Conservation (phyloP, 2,113 vertebrate genomes). For the Platichthys stellatus region DNA sequence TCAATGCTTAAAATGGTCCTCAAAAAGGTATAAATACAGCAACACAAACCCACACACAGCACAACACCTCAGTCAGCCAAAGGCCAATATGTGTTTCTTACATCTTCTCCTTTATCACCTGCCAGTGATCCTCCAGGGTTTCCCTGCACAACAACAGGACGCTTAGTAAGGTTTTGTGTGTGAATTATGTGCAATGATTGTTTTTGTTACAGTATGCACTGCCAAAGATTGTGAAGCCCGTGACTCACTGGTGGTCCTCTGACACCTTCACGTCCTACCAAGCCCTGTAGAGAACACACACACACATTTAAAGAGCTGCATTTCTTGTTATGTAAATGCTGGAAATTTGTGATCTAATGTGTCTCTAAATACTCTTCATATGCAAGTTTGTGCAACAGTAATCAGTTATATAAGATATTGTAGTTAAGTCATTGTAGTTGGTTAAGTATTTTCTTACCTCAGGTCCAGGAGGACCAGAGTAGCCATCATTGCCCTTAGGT, state of each 20-base stretch:
- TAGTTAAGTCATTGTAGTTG: not conserved
- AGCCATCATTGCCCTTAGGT: conserved; percentile 35
- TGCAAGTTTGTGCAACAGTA: no score
- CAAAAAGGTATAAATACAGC: no score
- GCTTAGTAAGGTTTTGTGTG: not conserved
- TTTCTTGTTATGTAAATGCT: not conserved
- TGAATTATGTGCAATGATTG: not conserved
- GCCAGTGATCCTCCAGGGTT: conserved; percentile 53
- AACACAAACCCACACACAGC: not conserved
- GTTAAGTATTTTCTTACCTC: conserved; percentile 30
- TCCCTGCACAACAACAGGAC: conserved; percentile 49
- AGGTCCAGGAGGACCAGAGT: conserved; percentile 25
- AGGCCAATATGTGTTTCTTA: conserved; percentile 35
- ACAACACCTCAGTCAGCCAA: not conserved
- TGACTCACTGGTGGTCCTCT: conserved; percentile 67
- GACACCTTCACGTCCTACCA: conserved; percentile 31
- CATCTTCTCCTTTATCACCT: conserved; percentile 62
- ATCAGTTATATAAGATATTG: not conserved
- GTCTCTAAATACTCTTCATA: not conserved
- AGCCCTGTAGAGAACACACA: conserved; percentile 45
- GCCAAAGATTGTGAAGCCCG: not conserved
- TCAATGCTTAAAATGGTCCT: no score
- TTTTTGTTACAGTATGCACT: not conserved
- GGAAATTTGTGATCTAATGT: no score
- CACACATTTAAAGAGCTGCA: not conserved